A percentile compares a stretch with the other conserved stretches of the same genome.
Conservation (phyloP, 2,888 invertebrate genomes). For the Antheraea assamensis region DNA sequence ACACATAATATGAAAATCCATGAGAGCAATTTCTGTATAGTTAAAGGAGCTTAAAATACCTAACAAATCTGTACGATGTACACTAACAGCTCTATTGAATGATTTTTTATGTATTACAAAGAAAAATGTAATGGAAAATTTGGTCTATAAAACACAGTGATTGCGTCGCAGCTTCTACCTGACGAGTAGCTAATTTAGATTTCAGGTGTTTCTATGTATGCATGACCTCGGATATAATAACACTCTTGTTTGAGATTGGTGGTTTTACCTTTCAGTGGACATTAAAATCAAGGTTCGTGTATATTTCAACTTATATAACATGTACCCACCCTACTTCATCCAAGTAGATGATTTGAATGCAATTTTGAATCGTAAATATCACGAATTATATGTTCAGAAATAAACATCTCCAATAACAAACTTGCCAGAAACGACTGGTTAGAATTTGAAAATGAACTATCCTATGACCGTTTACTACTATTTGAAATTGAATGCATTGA, state of each 20-base stretch:
- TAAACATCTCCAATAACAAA: not conserved
- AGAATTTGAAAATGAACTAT: not conserved
- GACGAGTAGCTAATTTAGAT: not conserved
- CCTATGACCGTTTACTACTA: too few relatives aligned
- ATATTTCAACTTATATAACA: not conserved
- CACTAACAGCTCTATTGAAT: not conserved
- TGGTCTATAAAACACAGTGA: not conserved
- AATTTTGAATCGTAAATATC: not conserved
- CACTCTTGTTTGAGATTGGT: not conserved
- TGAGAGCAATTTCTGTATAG: not conserved
- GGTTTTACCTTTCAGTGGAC: not conserved
- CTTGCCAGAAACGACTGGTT: not conserved
- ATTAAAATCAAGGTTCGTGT: not conserved
- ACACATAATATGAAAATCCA: not conserved
- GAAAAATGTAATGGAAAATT: not conserved
- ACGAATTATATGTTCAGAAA: too few relatives aligned
- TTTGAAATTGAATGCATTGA: too few relatives aligned
- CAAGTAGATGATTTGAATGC: not conserved
- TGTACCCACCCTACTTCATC: not conserved
- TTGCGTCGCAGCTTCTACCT: not conserved
- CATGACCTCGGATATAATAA: not conserved
- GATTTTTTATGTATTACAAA: not conserved
- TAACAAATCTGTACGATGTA: not conserved
- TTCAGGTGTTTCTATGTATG: not conserved
- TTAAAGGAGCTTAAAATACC: not conserved